Evolutionary conservation across 2,888 invertebrate genomes (phyloP).

Genomic region (Scelioninae gen. 1): DNA sequence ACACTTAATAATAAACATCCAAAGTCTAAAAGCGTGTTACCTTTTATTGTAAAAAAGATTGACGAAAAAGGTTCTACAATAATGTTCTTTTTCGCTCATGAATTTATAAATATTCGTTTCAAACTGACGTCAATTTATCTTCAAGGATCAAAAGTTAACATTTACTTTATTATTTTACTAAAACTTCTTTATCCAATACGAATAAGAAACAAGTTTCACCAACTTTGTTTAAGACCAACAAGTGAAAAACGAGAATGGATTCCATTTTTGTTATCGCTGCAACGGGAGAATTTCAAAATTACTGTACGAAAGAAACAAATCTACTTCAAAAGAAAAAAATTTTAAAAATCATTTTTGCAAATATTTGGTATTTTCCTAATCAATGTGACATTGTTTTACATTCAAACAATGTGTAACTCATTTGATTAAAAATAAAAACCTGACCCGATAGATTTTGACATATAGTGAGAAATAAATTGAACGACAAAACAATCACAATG

Average conservation of each 20-base stretch:
- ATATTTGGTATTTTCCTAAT: no score
- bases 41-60: no score
- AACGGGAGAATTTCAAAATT: no score
- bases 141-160: conserved; percentile 44
- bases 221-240: conserved; percentile 22
- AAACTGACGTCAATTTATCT: conserved; percentile 45
- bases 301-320: neutral
- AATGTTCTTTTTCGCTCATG: conserved; percentile 34
- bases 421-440: no score
- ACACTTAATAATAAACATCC: conserved; percentile 30
- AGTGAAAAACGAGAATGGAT: conserved; percentile 20
- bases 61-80: conserved; percentile 4
- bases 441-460: no score
- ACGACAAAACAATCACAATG: no score
- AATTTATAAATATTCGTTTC: conserved; percentile 57
- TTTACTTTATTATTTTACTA: conserved; percentile 46
- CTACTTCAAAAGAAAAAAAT: no score
- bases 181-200: conserved; percentile 43
- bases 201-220: conserved; percentile 33
- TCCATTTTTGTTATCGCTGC: conserved; percentile 17
- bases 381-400: no score
- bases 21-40: conserved; percentile 17
- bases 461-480: no score
- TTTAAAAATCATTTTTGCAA: no score
- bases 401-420: no score